Evolutionary conservation across 1,140 invertebrate genomes (phyloP).

Genomic region (Rhizoglyphus robini): DNA sequence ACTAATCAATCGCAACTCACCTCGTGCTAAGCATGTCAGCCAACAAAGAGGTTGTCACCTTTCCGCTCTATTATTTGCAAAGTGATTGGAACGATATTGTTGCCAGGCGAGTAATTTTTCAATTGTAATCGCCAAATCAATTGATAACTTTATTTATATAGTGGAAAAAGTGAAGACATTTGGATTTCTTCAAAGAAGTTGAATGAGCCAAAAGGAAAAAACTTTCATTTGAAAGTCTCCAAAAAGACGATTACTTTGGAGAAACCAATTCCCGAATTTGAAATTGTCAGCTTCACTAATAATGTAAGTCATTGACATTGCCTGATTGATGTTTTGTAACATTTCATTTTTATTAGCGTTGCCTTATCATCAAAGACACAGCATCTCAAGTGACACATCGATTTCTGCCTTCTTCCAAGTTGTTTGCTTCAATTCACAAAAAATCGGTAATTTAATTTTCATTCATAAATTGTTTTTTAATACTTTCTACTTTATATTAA

Average conservation of each 20-base stretch:
- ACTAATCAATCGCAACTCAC: too few species aligned
- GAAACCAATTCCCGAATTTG: neutral
- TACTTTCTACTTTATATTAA: neutral
- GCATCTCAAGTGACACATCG: neutral
- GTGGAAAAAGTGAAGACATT: conserved; percentile 6
- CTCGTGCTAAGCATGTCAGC: too few species aligned
- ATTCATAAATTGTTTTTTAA: neutral
- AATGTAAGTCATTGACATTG: neutral
- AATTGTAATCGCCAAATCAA: neutral
- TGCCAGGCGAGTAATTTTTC: neutral
- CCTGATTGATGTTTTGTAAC: too few species aligned
- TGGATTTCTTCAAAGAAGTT: conserved; percentile 4
- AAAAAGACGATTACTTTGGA: neutral
- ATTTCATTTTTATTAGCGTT: neutral
- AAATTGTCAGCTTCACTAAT: neutral
- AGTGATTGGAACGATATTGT: conserved; percentile 11
- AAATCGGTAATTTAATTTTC: conserved; percentile 9
- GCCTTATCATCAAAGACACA: neutral
- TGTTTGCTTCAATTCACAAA: neutral
- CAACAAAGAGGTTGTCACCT: neutral
- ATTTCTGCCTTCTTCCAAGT: neutral
- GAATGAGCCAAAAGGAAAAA: neutral
- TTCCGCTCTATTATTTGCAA: neutral
- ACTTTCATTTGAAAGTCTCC: neutral
- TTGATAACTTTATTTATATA: neutral